Conservation (phyloP, 2,113 vertebrate genomes). For the Pelodiscus sinensis region DNA sequence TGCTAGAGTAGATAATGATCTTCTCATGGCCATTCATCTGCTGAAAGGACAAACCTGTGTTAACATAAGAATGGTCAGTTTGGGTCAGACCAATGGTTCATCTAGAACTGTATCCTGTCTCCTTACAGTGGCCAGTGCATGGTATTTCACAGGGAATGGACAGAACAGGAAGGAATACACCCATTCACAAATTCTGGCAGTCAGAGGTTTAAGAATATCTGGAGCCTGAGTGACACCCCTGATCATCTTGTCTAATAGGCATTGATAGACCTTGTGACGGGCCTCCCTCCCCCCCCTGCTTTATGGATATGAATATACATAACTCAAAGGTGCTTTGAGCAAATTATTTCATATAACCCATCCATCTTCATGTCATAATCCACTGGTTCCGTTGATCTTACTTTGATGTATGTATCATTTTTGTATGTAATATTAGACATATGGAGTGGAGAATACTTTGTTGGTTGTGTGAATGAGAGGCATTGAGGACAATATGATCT, state of each 20-base stretch:
- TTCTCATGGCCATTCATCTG: constrained; percentile 25
- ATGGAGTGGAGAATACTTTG: no score
- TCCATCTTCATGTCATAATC: no score
- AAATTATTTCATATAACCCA: no score
- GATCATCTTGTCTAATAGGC: not conserved
- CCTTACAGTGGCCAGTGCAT: not conserved
- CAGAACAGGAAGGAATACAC: not conserved
- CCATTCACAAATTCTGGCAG: not conserved
- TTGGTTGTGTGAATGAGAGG: no score
- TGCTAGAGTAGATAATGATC: constrained; percentile 30
- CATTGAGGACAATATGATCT: no score
- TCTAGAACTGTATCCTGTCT: not conserved
- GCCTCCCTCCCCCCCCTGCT: no score
- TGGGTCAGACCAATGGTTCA: not conserved
- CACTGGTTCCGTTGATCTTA: no score
- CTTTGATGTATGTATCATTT: no score
- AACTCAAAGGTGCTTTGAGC: no score
- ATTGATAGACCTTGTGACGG: no score
- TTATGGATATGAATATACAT: no score
- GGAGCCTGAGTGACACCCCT: not conserved
- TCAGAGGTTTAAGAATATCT: not conserved
- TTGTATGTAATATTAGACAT: no score
- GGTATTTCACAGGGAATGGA: not conserved
- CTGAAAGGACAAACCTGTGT: constrained; percentile 16
- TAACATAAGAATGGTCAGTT: not conserved